phyloP scores from a whole-genome alignment of 2,113 vertebrate species.

The Hyperoodon ampullatus region DNA sequence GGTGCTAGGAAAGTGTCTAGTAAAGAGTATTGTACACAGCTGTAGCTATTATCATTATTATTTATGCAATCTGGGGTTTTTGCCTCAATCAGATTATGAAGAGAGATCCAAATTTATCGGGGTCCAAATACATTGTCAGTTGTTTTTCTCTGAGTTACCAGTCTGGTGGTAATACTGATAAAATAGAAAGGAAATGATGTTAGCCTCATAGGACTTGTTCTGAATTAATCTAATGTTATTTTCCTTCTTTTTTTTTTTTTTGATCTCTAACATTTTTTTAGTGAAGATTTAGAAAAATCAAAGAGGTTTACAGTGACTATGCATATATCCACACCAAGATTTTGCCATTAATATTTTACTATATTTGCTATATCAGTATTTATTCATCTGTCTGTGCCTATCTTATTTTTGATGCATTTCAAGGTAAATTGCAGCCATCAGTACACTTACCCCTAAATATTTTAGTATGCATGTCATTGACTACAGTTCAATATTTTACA shows the following conservation, averaged over 20 bases:
- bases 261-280: background rate
- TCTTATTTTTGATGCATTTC: background rate
- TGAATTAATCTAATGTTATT: background rate
- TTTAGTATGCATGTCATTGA: background rate
- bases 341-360: background rate
- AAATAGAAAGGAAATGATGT: background rate
- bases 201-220: background rate
- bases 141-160: conserved; percentile 19
- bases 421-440: background rate
- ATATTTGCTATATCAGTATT: background rate
- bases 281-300: background rate
- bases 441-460: background rate
- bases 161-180: background rate
- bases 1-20: background rate
- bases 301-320: background rate
- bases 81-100: background rate
- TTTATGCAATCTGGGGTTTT: background rate
- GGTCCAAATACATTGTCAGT: background rate
- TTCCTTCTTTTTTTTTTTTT: background rate
- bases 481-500: background rate
- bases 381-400: background rate
- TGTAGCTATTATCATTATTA: background rate
- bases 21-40: background rate
- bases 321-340: background rate
- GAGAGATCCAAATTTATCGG: background rate